A percentile compares a stretch with the other conserved stretches of the same genome.
Conservation (phyloP, 2,797 vertebrate species). For the Hafferia zeledoni region DNA sequence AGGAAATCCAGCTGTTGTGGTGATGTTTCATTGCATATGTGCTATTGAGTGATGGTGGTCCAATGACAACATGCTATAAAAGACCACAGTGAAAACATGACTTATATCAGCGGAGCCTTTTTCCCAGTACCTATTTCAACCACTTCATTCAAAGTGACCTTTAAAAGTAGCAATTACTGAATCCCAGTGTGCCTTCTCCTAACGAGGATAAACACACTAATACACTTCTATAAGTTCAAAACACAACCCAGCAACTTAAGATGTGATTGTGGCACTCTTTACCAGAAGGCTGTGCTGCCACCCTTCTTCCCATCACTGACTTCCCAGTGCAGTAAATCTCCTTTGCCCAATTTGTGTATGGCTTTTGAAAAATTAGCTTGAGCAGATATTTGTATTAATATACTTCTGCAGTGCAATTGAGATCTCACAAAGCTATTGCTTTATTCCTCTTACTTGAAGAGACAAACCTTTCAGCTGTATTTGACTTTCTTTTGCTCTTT, state of each 20-base stretch:
- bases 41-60: not conserved
- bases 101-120: not conserved
- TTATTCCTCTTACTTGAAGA: not conserved
- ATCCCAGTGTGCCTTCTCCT: not conserved
- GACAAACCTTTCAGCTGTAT: not conserved
- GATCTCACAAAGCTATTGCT: not conserved
- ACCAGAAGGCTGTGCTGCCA: not conserved
- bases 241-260: not conserved
- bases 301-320: not conserved
- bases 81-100: not conserved
- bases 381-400: not conserved
- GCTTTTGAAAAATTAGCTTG: not conserved
- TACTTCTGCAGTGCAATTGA: not conserved
- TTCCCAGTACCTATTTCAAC: not conserved
- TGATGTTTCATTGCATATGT: not conserved
- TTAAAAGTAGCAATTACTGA: not conserved
- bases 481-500: not conserved
- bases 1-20: not conserved
- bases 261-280: not conserved
- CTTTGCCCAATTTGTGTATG: not conserved
- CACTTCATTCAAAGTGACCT: not conserved
- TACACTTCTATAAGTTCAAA: not conserved
- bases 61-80: not conserved
- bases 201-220: not conserved
- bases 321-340: not conserved